phyloP scores from a whole-genome alignment of 2,888 invertebrate species.

The Hypsopygia costalis region DNA sequence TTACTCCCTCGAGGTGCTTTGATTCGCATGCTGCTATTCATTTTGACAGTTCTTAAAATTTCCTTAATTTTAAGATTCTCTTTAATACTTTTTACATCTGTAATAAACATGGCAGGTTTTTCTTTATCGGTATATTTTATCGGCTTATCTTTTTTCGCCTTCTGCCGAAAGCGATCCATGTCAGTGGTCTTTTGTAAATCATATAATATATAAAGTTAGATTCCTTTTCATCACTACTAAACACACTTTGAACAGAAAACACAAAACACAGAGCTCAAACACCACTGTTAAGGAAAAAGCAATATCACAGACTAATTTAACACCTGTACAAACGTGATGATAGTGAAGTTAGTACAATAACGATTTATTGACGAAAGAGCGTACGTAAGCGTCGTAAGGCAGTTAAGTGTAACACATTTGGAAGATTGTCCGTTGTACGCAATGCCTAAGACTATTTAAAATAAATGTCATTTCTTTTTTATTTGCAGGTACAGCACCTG shows the following conservation, averaged over 20 bases:
- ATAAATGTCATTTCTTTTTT: background rate
- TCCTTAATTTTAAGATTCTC: constrained; percentile 69
- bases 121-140: constrained; percentile 46
- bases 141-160: constrained; percentile 53
- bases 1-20: constrained; percentile 61
- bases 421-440: constrained; percentile 12
- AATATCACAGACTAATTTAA: constrained; percentile 45
- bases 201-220: background rate
- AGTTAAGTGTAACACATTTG: constrained; percentile 12
- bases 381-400: constrained; percentile 24
- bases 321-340: constrained; percentile 64
- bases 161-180: constrained; percentile 60
- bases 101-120: constrained; percentile 40
- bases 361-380: constrained; percentile 42
- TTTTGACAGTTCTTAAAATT: constrained; percentile 65
- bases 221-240: constrained; percentile 6
- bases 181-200: constrained; percentile 16
- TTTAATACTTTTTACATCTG: constrained; percentile 59
- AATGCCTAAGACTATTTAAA: background rate
- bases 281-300: constrained; percentile 27
- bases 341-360: constrained; percentile 52
- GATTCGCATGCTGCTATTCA: constrained; percentile 65
- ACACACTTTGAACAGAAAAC: constrained; percentile 21
- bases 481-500: background rate
- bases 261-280: constrained; percentile 21